Base-by-base conservation (phyloP, 1,140 invertebrate species). In the Goniozus legneri region DNA sequence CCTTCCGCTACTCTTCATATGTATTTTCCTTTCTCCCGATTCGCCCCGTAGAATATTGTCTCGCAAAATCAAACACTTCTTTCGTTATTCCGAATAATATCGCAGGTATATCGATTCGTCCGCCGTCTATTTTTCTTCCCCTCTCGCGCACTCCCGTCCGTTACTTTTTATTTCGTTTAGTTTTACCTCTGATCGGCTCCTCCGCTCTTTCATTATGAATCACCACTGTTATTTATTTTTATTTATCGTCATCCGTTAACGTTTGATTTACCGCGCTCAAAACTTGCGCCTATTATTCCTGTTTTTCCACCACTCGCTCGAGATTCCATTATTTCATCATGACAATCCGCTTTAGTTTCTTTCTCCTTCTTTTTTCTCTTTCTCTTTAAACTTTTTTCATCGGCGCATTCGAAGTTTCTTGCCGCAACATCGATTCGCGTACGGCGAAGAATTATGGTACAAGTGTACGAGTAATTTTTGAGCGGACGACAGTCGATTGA, bases 141-240 rank as follows among this genome's bases (percentile, higher is more conserved):
- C 10, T 10, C 24, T 27, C 24, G n/a, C 24, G 16, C 8, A 4
- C 24, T 34, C 13, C 13, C 24, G 6, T 14, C 4, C 21, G 8
- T 24, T 30, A 24, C 8, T 34, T 3, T 44, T 41, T 19, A 19
- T 12, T 31, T 39, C 33, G n/a, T 24, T 38, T 27, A 27, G 33
- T 13, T 44, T 40, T 13, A 34, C n/a, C 22, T 22, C 15, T 20
- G 30, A 24, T 42, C 16, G 37, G 38, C 21, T 47, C 31, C 16
- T 12, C 35, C 27, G 32, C 54, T 50, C 54, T 30, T 59, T 59
- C 58, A 59, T 59, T 59, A 59, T 59, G 56, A 59, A 59, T 59
- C 56, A 47, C 56, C 22, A 21, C 21, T 32, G 56, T 58, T 52
- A 58, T 59, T 59, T 58, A 57, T 40, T 50, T 53, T 58, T 58